Base-by-base conservation (phyloP, 2,797 vertebrate species). In the Synanceia verrucosa region DNA sequence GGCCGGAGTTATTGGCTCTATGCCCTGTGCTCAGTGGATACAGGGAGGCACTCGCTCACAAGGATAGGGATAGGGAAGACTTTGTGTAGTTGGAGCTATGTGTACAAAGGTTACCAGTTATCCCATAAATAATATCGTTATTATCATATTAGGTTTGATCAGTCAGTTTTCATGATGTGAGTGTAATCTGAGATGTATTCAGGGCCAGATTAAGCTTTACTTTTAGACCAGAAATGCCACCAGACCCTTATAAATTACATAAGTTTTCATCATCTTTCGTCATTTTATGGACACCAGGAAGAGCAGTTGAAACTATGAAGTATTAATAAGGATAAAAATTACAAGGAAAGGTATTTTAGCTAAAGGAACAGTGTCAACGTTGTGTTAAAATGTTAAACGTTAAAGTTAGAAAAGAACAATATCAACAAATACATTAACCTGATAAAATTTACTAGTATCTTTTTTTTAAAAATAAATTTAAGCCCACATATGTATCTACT, bases 11-110 rank as follows among this genome's bases (percentile, higher is more conserved):
- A 36, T 51, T 21, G 50, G 73, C 66, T 61, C 8, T 29, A 4
- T 19, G 65, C 50, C 46, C 48, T 26, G 39, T 48, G 65, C 60
- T 63, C 76, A 48, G 34, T 21, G 41, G 63, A 60, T 6, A 10
- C 62, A 68, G 34, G 33, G 50, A 69, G 60, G 65, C 37, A 47
- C 19, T 47, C 4, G 6, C 16, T n/a, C n/a, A n/a, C n/a, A n/a
- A n/a, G n/a, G n/a, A 34, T 53, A 51, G 56, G 12, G 26, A 41
- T 46, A 52, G 18, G n/a, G 21, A 48, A 56, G 41, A 44, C 19
- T 56, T 73, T 50, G 43, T 48, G 63, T 36, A 29, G 48, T 10
- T 34, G 21, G 28, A 23, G 16, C 26, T 9, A n/a, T 21, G 5
- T 46, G 59, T 56, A 58, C 21, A 73, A 31, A 16, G 21, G 19